phyloP scores from a whole-genome alignment of 2,888 invertebrate genomes.

The Sesia bembeciformis region DNA sequence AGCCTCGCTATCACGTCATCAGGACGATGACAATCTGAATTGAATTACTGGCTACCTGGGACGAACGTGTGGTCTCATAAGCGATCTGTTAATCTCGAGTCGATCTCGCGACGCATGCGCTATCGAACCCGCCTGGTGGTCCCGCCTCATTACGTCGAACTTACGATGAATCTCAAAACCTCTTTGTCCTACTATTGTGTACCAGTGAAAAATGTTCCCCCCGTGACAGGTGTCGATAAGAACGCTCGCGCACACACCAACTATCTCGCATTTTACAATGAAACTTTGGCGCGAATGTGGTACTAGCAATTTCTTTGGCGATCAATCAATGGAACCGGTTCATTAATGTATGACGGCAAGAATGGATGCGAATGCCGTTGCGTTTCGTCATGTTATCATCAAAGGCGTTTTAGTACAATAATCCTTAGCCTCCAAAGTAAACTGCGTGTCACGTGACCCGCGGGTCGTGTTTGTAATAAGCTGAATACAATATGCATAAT shows the following conservation, averaged over 20 bases:
- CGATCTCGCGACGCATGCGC: slow-evolving; percentile 63
- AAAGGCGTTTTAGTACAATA: slow-evolving; percentile 20
- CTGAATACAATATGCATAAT: slow-evolving; percentile 35
- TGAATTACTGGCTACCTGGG: slow-evolving; percentile 70
- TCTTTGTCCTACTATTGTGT: slow-evolving; percentile 54
- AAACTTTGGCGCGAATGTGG: slow-evolving; percentile 32
- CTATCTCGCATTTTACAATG: neutral
- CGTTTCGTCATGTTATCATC: slow-evolving; percentile 36
- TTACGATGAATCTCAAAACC: slow-evolving; percentile 40
- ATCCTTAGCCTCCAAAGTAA: slow-evolving; percentile 12
- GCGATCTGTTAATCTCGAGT: slow-evolving; percentile 59
- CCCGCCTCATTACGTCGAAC: slow-evolving; percentile 62
- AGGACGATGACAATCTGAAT: slow-evolving; percentile 71
- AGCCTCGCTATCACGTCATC: slow-evolving; percentile 62
- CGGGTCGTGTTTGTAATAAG: slow-evolving; percentile 7
- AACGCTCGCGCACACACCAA: slow-evolving; percentile 16
- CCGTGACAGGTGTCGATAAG: slow-evolving; percentile 68
- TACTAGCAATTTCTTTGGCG: slow-evolving; percentile 39
- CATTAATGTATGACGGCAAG: slow-evolving; percentile 29
- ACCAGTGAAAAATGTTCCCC: slow-evolving; percentile 62
- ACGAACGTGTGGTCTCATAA: slow-evolving; percentile 66
- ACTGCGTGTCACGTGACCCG: slow-evolving; percentile 8
- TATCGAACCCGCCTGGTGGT: slow-evolving; percentile 60
- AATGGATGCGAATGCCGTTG: slow-evolving; percentile 26
- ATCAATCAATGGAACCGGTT: slow-evolving; percentile 49